phyloP scores from a whole-genome alignment of 2,797 vertebrate species.

The Choloepus didactylus region DNA sequence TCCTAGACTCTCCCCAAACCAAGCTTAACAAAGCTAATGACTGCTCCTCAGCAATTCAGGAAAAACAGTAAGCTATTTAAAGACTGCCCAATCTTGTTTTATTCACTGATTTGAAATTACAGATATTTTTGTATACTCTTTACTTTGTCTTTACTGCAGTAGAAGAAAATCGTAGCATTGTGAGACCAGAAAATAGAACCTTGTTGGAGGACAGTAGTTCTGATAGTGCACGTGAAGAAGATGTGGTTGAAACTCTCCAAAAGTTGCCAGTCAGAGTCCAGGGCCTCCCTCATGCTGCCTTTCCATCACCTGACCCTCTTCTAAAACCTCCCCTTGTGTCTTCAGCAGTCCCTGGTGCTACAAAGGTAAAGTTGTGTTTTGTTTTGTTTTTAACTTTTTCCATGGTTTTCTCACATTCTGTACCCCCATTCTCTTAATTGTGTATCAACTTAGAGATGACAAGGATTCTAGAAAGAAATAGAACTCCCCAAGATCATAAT shows the following conservation, averaged over 20 bases:
- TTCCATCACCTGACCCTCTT: constrained; percentile 31
- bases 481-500: constrained; percentile 78
- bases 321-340: constrained; percentile 86
- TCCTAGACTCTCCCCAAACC: too few species aligned
- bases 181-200: constrained; percentile 68
- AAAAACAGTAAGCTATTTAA: too few species aligned
- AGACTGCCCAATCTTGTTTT: too few species aligned
- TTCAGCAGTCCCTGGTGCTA: constrained; percentile 83
- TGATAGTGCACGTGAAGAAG: too few species aligned
- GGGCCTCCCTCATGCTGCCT: too few species aligned
- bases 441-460: constrained; percentile 50
- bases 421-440: constrained; percentile 42
- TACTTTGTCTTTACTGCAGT: constrained; percentile 73
- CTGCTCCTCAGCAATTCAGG: too few species aligned
- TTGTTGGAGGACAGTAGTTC: too few species aligned
- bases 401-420: not conserved
- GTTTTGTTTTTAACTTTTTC: too few species aligned
- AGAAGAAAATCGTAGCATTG: constrained; percentile 82
- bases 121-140: not conserved
- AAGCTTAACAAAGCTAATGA: too few species aligned
- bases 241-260: too few species aligned
- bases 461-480: constrained; percentile 70
- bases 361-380: constrained; percentile 87
- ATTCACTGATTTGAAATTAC: too few species aligned
- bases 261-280: too few species aligned